Conservation (phyloP, 2,797 vertebrate genomes). For the Alauda arvensis region DNA sequence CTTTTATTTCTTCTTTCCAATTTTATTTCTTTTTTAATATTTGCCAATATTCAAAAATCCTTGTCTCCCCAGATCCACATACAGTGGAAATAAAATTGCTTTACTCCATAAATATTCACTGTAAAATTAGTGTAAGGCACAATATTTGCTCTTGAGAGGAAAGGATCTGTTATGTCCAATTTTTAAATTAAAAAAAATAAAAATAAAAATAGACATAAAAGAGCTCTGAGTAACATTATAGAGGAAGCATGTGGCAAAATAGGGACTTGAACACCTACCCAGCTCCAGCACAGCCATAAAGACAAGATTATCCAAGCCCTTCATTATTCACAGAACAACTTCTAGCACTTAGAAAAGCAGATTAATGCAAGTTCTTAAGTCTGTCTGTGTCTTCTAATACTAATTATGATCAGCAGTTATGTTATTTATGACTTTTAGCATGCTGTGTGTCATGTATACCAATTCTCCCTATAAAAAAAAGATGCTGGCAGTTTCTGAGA, state of each 20-base stretch:
- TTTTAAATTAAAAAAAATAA: background rate
- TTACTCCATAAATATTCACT: background rate
- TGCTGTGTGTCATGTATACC: background rate
- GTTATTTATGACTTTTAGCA: background rate
- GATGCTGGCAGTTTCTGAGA: background rate
- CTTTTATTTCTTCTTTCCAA: background rate
- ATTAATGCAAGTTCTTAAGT: background rate
- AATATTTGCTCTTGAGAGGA: background rate
- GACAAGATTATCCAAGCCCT: background rate
- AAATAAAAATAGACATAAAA: background rate
- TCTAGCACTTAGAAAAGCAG: background rate
- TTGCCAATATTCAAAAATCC: background rate
- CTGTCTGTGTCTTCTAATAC: background rate
- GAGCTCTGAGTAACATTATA: background rate
- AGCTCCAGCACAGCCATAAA: background rate
- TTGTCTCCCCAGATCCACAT: background rate
- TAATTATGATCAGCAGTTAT: background rate
- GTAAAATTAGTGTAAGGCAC: background rate
- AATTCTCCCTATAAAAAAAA: background rate
- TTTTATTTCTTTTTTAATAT: background rate
- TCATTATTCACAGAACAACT: constrained; percentile 6
- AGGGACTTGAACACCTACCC: background rate
- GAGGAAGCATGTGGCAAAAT: background rate
- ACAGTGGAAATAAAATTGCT: background rate
- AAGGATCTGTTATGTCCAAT: background rate